phyloP scores from a whole-genome alignment of 2,797 vertebrate genomes.

The Crypturellus tataupa region DNA sequence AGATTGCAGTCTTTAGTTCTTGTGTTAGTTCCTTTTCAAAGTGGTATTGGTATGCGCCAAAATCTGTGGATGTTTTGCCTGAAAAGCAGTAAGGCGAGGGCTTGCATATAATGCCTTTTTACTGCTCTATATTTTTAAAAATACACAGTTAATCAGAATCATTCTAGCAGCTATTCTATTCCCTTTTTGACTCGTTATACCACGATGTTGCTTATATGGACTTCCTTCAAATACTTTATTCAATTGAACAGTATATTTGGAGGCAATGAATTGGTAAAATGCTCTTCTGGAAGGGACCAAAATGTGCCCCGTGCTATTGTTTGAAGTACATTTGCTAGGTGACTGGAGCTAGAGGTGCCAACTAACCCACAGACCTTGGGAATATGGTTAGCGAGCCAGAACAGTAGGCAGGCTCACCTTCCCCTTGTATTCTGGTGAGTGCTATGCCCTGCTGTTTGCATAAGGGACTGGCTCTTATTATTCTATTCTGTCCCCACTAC shows the following conservation, averaged over 20 bases:
- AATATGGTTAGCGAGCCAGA: constrained; percentile 30
- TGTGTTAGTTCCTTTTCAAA: constrained; percentile 82
- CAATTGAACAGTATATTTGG: neutral
- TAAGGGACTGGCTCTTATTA: constrained; percentile 38
- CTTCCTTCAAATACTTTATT: constrained; percentile 31
- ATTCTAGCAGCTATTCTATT: neutral
- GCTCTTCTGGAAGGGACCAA: constrained; percentile 21
- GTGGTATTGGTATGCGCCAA: constrained; percentile 78
- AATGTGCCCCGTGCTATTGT: neutral
- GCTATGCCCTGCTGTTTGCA: constrained; percentile 58
- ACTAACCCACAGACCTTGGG: constrained; percentile 34
- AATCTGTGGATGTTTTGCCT: constrained; percentile 83
- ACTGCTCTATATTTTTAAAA: neutral
- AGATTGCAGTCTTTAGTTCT: constrained; percentile 82
- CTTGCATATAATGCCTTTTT: neutral
- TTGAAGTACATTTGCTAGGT: constrained; percentile 23
- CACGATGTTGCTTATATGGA: neutral
- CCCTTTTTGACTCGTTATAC: constrained; percentile 20
- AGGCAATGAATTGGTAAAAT: constrained; percentile 6
- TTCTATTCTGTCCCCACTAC: constrained; percentile 42
- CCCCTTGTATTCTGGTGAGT: constrained; percentile 20
- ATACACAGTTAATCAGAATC: neutral
- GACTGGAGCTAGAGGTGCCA: constrained; percentile 19
- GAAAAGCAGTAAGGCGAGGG: constrained; percentile 75
- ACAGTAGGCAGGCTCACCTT: constrained; percentile 49